Evolutionary conservation across 2,888 invertebrate species (phyloP).

Genomic region (Antheraea assamensis): DNA sequence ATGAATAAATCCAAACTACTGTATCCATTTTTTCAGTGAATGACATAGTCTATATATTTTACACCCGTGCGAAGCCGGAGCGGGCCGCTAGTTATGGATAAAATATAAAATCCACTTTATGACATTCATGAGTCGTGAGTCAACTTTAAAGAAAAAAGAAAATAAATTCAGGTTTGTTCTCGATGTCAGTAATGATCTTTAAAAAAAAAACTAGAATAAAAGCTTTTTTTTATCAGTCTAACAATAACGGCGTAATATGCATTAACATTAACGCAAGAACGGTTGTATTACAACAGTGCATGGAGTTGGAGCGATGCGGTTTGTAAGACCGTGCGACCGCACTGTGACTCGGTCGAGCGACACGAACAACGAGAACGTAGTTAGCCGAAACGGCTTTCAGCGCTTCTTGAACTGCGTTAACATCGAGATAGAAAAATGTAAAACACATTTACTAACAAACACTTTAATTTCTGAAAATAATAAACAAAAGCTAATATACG

Average conservation of each 20-base stretch:
- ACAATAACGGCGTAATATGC: not conserved
- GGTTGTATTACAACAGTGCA: not conserved
- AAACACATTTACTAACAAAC: not conserved
- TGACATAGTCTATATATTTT: too few relatives aligned
- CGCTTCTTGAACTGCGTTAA: not conserved
- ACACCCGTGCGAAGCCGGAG: too few relatives aligned
- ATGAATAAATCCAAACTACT: too few relatives aligned
- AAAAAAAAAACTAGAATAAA: not conserved
- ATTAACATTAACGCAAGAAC: not conserved
- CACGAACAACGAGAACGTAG: conserved; percentile 1
- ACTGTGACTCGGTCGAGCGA: not conserved
- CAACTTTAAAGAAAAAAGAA: too few relatives aligned
- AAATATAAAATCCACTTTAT: too few relatives aligned
- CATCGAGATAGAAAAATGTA: not conserved
- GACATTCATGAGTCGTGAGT: too few relatives aligned
- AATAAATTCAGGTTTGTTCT: too few relatives aligned
- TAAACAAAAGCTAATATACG: too few relatives aligned
- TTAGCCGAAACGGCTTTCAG: not conserved
- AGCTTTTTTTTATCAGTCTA: not conserved
- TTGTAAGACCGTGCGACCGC: conserved; percentile 7
- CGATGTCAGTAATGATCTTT: too few relatives aligned
- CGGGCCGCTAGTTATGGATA: too few relatives aligned
- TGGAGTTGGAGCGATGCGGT: conserved; percentile 7
- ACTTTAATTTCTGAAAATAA: not conserved
- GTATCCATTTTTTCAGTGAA: too few relatives aligned